These are phyloP conservation scores for Mamestra configurata DNA, from an alignment of 1,140 invertebrate species.

Conservation along the genomic window DNA sequence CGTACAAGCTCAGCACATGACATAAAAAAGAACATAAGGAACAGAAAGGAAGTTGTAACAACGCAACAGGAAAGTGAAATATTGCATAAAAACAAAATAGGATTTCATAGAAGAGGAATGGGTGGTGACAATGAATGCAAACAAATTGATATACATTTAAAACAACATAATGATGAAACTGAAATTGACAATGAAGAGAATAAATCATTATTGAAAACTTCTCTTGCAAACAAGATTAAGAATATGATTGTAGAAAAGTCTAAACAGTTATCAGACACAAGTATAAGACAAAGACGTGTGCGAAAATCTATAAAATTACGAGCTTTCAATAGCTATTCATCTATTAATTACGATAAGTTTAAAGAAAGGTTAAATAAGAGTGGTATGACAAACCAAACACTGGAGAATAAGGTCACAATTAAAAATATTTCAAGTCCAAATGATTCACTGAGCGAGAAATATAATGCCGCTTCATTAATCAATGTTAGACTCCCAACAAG, in stretches of 20 bases:
- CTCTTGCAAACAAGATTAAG: not conserved
- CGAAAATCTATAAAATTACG: slow-evolving; percentile 29
- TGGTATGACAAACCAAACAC: not conserved
- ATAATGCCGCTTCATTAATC: not conserved
- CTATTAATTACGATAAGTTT: slow-evolving; percentile 9
- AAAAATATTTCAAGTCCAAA: not conserved
- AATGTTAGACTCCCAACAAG: not conserved
- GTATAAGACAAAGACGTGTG: slow-evolving; percentile 3
- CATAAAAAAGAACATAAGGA: not conserved
- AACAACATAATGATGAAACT: not conserved
- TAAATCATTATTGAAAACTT: not conserved
- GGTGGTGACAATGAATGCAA: not conserved
- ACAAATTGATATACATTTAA: not conserved
- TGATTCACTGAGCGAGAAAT: not conserved
- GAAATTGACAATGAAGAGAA: not conserved
- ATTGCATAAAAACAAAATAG: not conserved
- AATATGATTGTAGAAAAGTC: slow-evolving; percentile 29
- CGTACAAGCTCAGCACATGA: not conserved
- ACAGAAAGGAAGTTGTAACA: not conserved
- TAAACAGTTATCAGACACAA: slow-evolving; percentile 26
- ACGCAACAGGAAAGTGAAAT: not conserved
- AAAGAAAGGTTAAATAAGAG: not conserved
- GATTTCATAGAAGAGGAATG: slow-evolving; percentile 4
- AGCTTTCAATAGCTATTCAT: slow-evolving; percentile 12
- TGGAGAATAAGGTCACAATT: not conserved